Evolutionary conservation across 2,113 vertebrate genomes (phyloP).

Genomic region (Cyphomyrus plagiostoma): DNA sequence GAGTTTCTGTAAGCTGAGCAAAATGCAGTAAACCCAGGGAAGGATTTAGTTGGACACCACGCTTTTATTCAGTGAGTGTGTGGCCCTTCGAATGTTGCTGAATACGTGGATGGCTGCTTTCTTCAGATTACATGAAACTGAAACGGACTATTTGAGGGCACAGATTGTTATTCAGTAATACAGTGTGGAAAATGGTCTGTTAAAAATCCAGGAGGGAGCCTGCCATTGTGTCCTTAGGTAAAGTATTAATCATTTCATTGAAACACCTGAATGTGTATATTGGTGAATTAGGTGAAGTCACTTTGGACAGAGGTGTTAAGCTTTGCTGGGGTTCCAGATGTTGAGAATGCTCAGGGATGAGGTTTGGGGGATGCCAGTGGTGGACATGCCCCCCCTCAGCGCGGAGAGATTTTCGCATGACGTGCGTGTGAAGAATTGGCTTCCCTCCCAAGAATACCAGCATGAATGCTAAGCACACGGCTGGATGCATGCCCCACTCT

Average conservation of each 20-base stretch:
- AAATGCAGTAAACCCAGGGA: not conserved
- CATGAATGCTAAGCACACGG: not conserved
- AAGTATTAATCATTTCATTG: not conserved
- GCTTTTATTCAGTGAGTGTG: not conserved
- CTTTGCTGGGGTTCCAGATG: not conserved
- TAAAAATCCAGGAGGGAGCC: not conserved
- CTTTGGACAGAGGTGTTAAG: not conserved
- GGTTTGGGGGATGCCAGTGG: not conserved
- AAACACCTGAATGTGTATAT: not conserved
- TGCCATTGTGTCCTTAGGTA: not conserved
- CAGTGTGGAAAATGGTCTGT: not conserved
- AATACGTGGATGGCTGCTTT: not conserved
- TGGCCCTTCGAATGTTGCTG: not conserved
- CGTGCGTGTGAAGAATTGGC: not conserved
- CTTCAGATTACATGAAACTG: not conserved
- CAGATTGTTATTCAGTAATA: not conserved
- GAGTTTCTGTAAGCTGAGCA: not conserved
- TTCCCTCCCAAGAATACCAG: not conserved
- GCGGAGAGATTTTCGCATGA: not conserved
- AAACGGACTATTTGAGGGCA: not conserved
- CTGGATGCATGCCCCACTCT: not conserved
- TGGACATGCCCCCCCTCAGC: not conserved
- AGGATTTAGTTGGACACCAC: not conserved
- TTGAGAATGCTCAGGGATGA: not conserved
- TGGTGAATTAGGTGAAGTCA: not conserved